These are phyloP conservation scores for Reticulitermes speratus DNA, from an alignment of 1,140 invertebrate genomes.

Conservation along the genomic window DNA sequence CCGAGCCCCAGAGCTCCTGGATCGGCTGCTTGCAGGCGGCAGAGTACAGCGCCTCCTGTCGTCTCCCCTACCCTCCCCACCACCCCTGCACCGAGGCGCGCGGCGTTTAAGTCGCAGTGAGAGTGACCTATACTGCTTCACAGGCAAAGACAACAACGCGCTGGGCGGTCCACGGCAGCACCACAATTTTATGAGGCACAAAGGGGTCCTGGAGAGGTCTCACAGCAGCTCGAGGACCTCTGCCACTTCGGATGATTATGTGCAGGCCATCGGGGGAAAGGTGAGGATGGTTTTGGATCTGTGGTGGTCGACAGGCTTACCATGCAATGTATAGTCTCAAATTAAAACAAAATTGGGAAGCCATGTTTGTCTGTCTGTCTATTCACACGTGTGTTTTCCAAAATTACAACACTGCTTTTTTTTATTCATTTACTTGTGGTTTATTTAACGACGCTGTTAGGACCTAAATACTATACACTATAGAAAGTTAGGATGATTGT, in stretches of 20 bases:
- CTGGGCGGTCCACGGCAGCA: conserved; percentile 37
- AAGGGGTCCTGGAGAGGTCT: conserved; percentile 38
- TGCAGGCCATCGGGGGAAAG: conserved; percentile 42
- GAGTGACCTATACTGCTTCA: conserved; percentile 47
- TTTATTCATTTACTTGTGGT: no score
- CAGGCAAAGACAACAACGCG: conserved; percentile 31
- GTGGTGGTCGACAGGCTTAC: no score
- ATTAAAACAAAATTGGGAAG: no score
- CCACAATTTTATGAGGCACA: conserved; percentile 38
- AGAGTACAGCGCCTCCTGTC: conserved; percentile 38
- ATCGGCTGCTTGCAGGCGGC: conserved; percentile 49
- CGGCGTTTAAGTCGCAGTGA: conserved; percentile 53
- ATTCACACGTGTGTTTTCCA: no score
- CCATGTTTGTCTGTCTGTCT: no score
- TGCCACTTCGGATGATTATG: conserved; percentile 41
- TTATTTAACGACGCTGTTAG: no score
- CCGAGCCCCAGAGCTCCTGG: conserved; percentile 47
- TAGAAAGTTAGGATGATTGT: no score
- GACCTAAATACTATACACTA: no score
- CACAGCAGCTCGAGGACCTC: conserved; percentile 42
- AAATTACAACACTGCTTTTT: no score
- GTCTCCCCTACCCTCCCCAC: conserved; percentile 39
- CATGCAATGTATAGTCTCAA: no score
- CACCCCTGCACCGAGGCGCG: conserved; percentile 27
- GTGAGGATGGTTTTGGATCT: conserved; percentile 34